Evolutionary conservation across 2,888 invertebrate species (phyloP).

Genomic region (Drosophila prostipennis): DNA sequence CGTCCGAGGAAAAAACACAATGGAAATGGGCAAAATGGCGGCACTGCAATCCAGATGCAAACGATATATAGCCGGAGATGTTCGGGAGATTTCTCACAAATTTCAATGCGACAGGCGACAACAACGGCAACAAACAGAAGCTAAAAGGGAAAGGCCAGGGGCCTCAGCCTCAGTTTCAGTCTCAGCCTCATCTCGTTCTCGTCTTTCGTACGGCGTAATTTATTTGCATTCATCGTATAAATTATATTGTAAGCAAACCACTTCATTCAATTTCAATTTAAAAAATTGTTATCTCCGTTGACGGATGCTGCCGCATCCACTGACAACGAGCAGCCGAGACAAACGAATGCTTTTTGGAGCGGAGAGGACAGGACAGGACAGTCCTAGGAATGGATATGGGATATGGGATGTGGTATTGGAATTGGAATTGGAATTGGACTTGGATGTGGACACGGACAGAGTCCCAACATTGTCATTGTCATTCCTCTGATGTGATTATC

Average conservation of each 20-base stretch:
- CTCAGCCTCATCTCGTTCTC: constrained; percentile 42
- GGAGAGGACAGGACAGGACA: constrained; percentile 51
- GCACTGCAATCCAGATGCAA: constrained; percentile 73
- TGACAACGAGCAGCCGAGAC: constrained; percentile 72
- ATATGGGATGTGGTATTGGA: constrained; percentile 8
- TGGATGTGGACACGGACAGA: constrained; percentile 14
- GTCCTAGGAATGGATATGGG: constrained; percentile 32
- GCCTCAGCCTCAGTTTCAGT: not conserved
- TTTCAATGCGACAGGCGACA: constrained; percentile 65
- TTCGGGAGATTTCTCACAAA: constrained; percentile 77
- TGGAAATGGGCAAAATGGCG: constrained; percentile 70
- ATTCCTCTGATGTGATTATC: constrained; percentile 33
- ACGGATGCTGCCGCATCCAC: constrained; percentile 82
- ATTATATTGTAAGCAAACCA: constrained; percentile 84
- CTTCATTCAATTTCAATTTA: constrained; percentile 84
- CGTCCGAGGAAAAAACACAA: constrained; percentile 20
- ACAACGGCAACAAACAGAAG: constrained; percentile 42
- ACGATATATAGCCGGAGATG: constrained; percentile 67
- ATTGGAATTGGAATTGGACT: constrained; percentile 9
- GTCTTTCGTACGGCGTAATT: constrained; percentile 73
- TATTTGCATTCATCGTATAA: constrained; percentile 83
- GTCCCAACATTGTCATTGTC: constrained; percentile 39
- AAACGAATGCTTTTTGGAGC: constrained; percentile 70
- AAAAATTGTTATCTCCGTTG: constrained; percentile 83
- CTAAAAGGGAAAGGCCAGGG: constrained; percentile 64